phyloP scores from a whole-genome alignment of 2,888 invertebrate genomes.

The Papilio demoleus region DNA sequence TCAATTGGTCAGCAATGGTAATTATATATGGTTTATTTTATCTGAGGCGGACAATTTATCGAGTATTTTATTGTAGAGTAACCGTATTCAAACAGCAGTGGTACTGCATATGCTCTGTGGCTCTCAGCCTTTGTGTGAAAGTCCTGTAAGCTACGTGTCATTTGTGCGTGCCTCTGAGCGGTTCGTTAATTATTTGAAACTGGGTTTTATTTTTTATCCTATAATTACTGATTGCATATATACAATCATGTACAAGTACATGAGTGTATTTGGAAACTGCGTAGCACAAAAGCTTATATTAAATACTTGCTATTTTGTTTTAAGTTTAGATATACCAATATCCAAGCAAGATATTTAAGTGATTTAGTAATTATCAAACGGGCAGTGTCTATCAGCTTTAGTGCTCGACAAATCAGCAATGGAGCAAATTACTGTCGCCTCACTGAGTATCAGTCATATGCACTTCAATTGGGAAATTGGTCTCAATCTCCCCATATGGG shows the following conservation, averaged over 20 bases:
- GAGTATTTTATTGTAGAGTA: too few relatives aligned
- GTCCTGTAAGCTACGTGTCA: background rate
- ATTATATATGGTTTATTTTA: too few relatives aligned
- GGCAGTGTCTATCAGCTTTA: background rate
- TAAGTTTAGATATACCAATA: too few relatives aligned
- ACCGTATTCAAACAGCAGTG: background rate
- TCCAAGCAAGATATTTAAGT: too few relatives aligned
- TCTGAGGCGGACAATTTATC: too few relatives aligned
- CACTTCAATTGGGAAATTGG: conserved; percentile 2
- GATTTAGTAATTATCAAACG: too few relatives aligned
- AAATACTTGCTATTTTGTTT: too few relatives aligned
- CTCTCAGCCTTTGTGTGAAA: background rate
- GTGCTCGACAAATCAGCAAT: conserved; percentile 1
- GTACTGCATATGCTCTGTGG: background rate
- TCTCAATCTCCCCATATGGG: background rate
- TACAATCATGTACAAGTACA: too few relatives aligned
- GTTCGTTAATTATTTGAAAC: background rate
- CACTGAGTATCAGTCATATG: background rate
- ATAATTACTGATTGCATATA: too few relatives aligned
- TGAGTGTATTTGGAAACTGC: background rate
- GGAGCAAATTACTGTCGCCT: background rate
- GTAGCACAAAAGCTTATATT: too few relatives aligned
- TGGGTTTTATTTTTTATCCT: too few relatives aligned
- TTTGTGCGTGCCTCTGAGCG: background rate
- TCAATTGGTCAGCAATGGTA: too few relatives aligned